Evolutionary conservation across 2,797 vertebrate species (phyloP).

Genomic region (Phoebastria nigripes): DNA sequence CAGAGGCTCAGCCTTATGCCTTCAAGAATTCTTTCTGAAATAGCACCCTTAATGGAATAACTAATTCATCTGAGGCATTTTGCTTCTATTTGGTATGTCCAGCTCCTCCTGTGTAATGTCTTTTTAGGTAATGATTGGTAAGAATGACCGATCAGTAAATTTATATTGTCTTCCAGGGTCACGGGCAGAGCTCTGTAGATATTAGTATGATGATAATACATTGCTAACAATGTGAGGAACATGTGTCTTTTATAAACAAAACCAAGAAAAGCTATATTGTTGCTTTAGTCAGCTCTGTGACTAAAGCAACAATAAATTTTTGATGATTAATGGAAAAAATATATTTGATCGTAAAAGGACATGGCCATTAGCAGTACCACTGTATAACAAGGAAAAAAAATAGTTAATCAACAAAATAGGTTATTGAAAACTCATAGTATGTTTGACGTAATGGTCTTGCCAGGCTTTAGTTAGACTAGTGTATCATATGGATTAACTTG

Average conservation of each 20-base stretch:
- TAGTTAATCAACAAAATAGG: neutral
- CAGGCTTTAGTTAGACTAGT: neutral
- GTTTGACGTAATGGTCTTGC: neutral
- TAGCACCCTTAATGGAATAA: neutral
- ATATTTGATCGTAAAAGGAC: neutral
- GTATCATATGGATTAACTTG: neutral
- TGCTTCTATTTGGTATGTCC: neutral
- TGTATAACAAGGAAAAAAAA: neutral
- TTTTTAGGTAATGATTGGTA: neutral
- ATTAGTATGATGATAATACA: neutral
- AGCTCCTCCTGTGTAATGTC: neutral
- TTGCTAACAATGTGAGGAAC: neutral
- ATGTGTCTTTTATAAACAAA: neutral
- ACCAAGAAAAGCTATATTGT: neutral
- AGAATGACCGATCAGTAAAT: neutral
- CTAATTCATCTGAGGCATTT: neutral
- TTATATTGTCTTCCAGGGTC: neutral
- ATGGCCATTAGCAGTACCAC: neutral
- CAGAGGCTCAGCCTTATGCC: neutral
- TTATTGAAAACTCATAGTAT: neutral
- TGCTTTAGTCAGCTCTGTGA: neutral
- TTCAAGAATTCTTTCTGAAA: neutral
- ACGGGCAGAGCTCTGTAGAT: neutral
- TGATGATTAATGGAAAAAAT: neutral
- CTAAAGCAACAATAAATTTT: neutral